phyloP scores from a whole-genome alignment of 2,113 vertebrate species.

The Pollachius pollachius region DNA sequence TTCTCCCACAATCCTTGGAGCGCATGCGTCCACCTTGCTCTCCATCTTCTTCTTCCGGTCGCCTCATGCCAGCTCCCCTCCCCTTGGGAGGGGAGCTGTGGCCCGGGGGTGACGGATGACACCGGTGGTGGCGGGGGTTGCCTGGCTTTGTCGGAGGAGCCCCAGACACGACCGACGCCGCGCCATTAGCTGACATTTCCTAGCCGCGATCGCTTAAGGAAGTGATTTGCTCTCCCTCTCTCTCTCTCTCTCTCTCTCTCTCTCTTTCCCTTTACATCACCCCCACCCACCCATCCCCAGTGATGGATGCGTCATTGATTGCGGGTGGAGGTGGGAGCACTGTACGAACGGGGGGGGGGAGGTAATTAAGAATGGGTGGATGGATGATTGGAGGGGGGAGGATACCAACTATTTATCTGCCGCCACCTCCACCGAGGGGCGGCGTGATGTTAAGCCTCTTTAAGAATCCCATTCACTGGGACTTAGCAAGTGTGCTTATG shows the following conservation, averaged over 20 bases:
- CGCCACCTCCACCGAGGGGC: conserved; percentile 25
- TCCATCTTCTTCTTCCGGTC: conserved; percentile 8
- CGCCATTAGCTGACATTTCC: conserved; percentile 66
- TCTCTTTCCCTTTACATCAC: no score
- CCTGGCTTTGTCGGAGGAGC: no score
- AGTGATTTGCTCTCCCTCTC: conserved; percentile 54
- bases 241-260: conserved; percentile 1
- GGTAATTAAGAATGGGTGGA: not conserved
- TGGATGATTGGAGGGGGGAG: not conserved
- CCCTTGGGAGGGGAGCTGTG: no score
- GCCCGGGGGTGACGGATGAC: conserved; percentile 55
- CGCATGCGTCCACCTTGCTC: conserved; percentile 39
- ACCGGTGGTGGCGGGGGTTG: conserved; percentile 46
- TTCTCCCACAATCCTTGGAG: conserved; percentile 48
- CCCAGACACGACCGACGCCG: conserved; percentile 42
- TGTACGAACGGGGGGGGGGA: conserved; percentile 35
- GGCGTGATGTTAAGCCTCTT: conserved; percentile 54
- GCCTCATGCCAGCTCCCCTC: conserved; percentile 14
- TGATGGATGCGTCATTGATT: conserved; percentile 64
- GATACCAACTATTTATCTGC: conserved; percentile 43
- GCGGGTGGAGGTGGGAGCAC: conserved; percentile 26
- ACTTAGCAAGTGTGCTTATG: conserved; percentile 62
- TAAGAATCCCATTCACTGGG: conserved; percentile 58
- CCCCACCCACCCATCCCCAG: conserved; percentile 9
- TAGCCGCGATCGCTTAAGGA: conserved; percentile 57